Evolutionary conservation across 2,888 invertebrate species (phyloP).

Genomic region (Camponotus fellah): DNA sequence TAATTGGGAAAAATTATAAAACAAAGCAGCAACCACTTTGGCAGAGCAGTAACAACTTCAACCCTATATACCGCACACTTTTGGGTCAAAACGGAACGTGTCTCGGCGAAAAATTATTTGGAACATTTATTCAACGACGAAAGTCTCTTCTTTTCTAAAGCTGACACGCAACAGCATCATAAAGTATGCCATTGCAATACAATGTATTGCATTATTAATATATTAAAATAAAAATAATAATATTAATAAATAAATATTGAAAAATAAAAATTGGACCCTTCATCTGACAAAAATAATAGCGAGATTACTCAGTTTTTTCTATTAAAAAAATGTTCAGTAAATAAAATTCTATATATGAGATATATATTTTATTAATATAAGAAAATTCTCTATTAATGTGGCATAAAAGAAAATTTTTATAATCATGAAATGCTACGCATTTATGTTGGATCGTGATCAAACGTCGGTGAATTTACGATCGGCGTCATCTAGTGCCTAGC

Average conservation of each 20-base stretch:
- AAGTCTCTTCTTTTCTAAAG: constrained; percentile 22
- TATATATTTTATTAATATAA: background rate
- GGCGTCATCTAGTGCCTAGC: constrained; percentile 35
- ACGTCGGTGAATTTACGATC: constrained; percentile 43
- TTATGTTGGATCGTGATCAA: constrained; percentile 33
- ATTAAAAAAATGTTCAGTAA: background rate
- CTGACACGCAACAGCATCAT: background rate
- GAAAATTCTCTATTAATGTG: too few relatives aligned
- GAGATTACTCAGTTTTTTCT: background rate
- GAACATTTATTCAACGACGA: constrained; percentile 59
- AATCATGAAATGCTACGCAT: constrained; percentile 19
- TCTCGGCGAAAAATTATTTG: constrained; percentile 47
- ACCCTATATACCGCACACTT: constrained; percentile 48
- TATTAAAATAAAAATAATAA: background rate
- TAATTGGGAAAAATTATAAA: constrained; percentile 73
- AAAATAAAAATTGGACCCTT: background rate
- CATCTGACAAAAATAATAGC: background rate
- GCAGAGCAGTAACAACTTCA: constrained; percentile 67
- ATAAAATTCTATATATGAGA: background rate
- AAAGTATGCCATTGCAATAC: background rate
- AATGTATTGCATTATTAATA: too few relatives aligned
- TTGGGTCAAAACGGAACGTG: constrained; percentile 15
- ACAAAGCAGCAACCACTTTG: constrained; percentile 68
- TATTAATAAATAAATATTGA: too few relatives aligned
- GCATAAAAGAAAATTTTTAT: background rate